Base-by-base conservation (phyloP, 2,113 vertebrate genomes). In the Salvator merianae region DNA sequence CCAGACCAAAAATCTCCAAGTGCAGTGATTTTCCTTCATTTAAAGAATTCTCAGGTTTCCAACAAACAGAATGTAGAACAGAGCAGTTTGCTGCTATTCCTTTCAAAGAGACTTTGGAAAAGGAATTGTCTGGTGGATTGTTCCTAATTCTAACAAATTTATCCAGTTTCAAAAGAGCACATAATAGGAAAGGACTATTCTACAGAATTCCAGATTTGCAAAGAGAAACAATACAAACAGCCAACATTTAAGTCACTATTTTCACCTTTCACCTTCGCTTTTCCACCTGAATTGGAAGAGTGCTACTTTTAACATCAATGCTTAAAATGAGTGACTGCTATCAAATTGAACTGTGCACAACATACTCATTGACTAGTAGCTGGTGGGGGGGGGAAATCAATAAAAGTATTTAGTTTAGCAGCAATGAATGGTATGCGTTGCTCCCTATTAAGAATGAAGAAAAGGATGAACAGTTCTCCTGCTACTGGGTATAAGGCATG, bases 381-480 rank as follows among this genome's bases (percentile, higher is more conserved):
- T 85, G n/a, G 12, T 40, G 66, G n/a, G 43, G 24, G 26, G 13
- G 7, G 1, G 16, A 86, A 91, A 86, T 77, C 86, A 87, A 82
- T 72, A 79, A 28, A n/a, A 16, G 28, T 81, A 80, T 69, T 91
- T 74, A 86, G 81, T 34, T 81, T 71, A 84, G 55, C 47, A 90
- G 81, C 72, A 79, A 83, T 30, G n/a, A 91, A 77, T 47, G 81
- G 68, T 32, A 79, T 0, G 8, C 16, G n/a, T 2, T 28, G 75
- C 62, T 74, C 68, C 77, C 22, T n/a, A 74, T 68, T 14, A 38
- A 75, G 24, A 68, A n/a, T 59, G 43, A 59, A 59, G 62, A 43
- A 65, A 28, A 13, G 40, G 34, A 36, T 43, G 86, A 90, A 66
- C 0, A 0, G 0, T 66, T 62, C 63, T 87, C 47, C 63, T 66